Evolutionary conservation across 2,888 invertebrate species (phyloP), one percentile per base, ranked within the genome.

Genomic region (Eupithecia dodoneata): DNA sequence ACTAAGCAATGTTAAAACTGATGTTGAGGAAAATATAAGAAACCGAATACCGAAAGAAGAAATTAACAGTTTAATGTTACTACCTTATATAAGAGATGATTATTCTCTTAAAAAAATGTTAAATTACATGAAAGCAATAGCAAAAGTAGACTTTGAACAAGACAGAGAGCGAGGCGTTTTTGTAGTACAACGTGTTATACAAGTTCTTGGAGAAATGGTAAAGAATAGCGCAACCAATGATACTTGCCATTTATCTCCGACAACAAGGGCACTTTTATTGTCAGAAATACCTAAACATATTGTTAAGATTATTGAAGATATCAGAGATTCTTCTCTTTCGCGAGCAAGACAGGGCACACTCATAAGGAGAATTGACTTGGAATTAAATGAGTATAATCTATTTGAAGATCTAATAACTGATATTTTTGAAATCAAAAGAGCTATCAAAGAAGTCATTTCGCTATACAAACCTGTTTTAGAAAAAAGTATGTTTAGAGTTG

Each of bases 81-180:
- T 76, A 44, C 76, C 76, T 9, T 76, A 76, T 44, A 73, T 76
- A 49, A 73, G 76, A 73, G 76, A 76, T 45, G 73, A 76, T 69
- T 76, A 73, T 49, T 76, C 76, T 12, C 49, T 76, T 4, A 73
- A 73, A 65, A 73, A 76, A 73, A 76, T 76, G 18, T 7, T 73
- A 7, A 70, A 73, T 13, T 76, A 76, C 42, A 52, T 76, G 13
- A 47, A 73, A 41, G 42, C 47, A 18, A 52, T 73, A 47, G 13
- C 71, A 44, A 71, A 73, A n/a, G n/a, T 73, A 47, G 65, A 73
- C 63, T 70, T 76, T 42, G 59, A 63, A 44, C n/a, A 65, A 42
- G 70, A 73, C 65, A 76, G 30, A 70, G 44, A 55, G 10, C 59
- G 44, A 49, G 52, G 63, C 52, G 12, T 71, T 18, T 42, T 76